Evolutionary conservation across 1,140 invertebrate species (phyloP), one percentile per base, ranked within the genome.

Genomic region (Vanessa atalanta): DNA sequence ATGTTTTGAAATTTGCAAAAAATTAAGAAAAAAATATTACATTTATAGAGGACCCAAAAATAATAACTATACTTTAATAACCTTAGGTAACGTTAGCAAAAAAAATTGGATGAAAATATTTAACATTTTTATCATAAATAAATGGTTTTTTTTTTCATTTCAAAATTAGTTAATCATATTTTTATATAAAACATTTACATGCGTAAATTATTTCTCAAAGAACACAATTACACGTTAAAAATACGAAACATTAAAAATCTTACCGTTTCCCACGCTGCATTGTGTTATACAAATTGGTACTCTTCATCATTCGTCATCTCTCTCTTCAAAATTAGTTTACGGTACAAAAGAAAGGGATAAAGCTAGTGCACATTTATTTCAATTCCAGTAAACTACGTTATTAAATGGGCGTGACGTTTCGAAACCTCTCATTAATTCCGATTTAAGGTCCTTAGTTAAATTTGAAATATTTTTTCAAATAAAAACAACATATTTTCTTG

Each of bases 361-460:
- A 82, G 43, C 66, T 43, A 74, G 72, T 76, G 76, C 68, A 71
- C 26, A 75, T 72, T 79, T 77, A 81, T 81, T 82, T 85, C 76
- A 85, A 79, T 83, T 79, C 75, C 80, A 82, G 81, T 78, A 80
- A 85, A 86, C 78, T 72, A 70, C 64, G 72, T 82, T 69, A 89
- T 88, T 88, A 87, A 81, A 76, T 69, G 79, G 88, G 87, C 82
- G 87, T 86, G 83, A 83, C 79, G 57, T 64, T 57, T 77, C 66
- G 72, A 70, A 88, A 82, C 87, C 83, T 71, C 81, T 88, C 78
- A 90, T 90, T 90, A 88, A 83, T 57, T 83, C 73, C 84, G 81
- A 82, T 87, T 86, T 76, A 78, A 69, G 75, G 81, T 76, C 79
- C 80, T 87, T 86, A 61, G 23, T 61, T 61, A 61, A 61, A 37